Base-by-base conservation (phyloP, 2,888 invertebrate species). In the Ischnus inquisitorius region DNA sequence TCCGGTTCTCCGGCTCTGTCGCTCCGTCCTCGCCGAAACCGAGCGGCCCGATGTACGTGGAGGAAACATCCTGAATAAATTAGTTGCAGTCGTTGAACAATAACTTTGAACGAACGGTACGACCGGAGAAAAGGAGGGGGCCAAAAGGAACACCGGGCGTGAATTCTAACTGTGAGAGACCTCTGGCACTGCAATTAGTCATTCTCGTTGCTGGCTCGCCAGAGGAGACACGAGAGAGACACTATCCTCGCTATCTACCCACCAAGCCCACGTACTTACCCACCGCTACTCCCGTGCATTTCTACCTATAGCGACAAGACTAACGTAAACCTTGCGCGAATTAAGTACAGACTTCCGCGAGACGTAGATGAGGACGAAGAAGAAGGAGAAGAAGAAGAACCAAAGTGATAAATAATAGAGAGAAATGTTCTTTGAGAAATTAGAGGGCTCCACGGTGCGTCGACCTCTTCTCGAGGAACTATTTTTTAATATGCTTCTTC, bases 81-180 rank as follows among this genome's bases (percentile, higher is more conserved):
- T 84, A 84, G 84, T 62, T 84, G 81, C 84, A 84, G 80, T 84
- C 84, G 84, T 84, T 84, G 84, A 84, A 84, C 84, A 84, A 84
- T 84, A 84, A 84, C 84, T 84, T 84, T 78, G 83, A 80, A 64
- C 82, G 82, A 72, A 78, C 65, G 48, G 62, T n/a, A 54, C 22
- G 69, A 69, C 34, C 64, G 28, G 60, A 14, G 78, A 69, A 84
- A 84, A 74, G 84, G 84, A 77, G 34, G 84, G 84, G 80, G 34
- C 4, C 69, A 74, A 84, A 81, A 69, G 84, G 84, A 84, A 14
- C 67, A 46, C 34, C 64, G 48, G 74, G 80, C 67, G 74, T 57
- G 84, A 80, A 68, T 64, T 76, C 72, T 78, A 80, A 76, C 64
- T 34, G 34, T 8, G 34, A 34, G 69, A 80, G 83, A 80, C 77